Evolutionary conservation across 2,797 vertebrate genomes (phyloP).

Genomic region (Semotilus atromaculatus): DNA sequence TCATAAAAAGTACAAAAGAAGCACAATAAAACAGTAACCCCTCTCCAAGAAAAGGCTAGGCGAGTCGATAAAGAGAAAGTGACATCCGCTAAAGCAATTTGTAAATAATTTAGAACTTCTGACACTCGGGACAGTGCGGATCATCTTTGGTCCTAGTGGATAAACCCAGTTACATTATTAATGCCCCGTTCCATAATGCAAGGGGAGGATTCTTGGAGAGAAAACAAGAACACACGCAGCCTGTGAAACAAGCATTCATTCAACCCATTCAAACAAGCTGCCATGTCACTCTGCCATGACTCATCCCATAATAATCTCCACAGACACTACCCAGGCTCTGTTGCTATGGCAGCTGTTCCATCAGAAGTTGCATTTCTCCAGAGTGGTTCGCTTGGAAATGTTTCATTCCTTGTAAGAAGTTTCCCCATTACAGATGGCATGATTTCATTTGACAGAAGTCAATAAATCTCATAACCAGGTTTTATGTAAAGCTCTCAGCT

Average conservation of each 20-base stretch:
- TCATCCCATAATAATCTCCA: slow-evolving; percentile 79
- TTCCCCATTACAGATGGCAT: slow-evolving; percentile 34
- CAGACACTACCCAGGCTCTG: slow-evolving; percentile 72
- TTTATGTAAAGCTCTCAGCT: slow-evolving; percentile 27
- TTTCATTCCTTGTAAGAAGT: slow-evolving; percentile 36
- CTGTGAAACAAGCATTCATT: slow-evolving; percentile 46
- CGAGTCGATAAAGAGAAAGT: slow-evolving; percentile 26
- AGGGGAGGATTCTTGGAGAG: slow-evolving; percentile 38
- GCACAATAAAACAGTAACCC: slow-evolving; percentile 11
- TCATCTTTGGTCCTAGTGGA: slow-evolving; percentile 61
- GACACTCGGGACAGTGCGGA: slow-evolving; percentile 40
- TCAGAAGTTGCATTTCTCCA: slow-evolving; percentile 68
- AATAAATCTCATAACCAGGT: slow-evolving; percentile 19
- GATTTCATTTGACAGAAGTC: slow-evolving; percentile 33
- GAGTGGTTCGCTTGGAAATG: slow-evolving; percentile 47
- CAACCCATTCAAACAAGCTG: slow-evolving; percentile 52
- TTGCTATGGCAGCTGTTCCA: slow-evolving; percentile 76
- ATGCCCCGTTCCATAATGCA: slow-evolving; percentile 66
- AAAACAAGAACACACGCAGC: slow-evolving; percentile 48
- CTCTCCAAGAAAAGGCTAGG: not conserved
- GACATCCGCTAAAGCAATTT: slow-evolving; percentile 17
- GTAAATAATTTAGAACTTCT: slow-evolving; percentile 65
- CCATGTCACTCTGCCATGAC: slow-evolving; percentile 68
- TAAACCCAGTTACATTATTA: slow-evolving; percentile 68
- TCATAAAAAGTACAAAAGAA: not conserved